These are phyloP conservation scores for Sebastes kiyomatsui DNA, from an alignment of 2,797 vertebrate genomes.

Conservation along the genomic window DNA sequence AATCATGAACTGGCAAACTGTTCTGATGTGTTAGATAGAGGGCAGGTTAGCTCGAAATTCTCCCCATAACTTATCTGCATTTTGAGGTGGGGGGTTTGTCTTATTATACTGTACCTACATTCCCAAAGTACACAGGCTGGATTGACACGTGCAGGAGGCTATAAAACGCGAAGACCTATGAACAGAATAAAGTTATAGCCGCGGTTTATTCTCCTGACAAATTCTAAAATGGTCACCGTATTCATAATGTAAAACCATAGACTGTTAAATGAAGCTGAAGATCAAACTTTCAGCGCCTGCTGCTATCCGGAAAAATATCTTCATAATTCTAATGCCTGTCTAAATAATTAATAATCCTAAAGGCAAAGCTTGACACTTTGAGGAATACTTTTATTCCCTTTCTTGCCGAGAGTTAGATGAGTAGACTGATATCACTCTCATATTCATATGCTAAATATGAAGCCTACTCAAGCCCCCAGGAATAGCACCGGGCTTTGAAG, in stretches of 20 bases:
- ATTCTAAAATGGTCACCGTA: neutral
- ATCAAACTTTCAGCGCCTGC: neutral
- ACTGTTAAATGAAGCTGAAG: neutral
- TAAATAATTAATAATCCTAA: neutral
- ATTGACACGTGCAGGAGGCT: constrained; percentile 11
- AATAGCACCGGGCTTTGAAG: too few relatives aligned
- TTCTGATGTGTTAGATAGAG: constrained; percentile 55
- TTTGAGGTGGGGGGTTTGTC: neutral
- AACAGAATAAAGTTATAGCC: neutral
- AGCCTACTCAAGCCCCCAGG: too few relatives aligned
- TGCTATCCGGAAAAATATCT: neutral
- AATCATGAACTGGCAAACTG: constrained; percentile 69
- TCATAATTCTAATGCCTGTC: neutral
- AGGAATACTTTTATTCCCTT: neutral
- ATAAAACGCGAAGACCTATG: neutral
- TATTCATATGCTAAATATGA: too few relatives aligned
- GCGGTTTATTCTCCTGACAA: neutral
- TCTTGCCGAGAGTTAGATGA: neutral
- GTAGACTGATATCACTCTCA: neutral
- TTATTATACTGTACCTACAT: neutral
- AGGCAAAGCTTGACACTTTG: neutral
- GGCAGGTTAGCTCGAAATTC: constrained; percentile 13
- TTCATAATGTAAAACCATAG: neutral
- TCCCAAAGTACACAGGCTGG: neutral
- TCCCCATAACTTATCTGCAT: constrained; percentile 26